A percentile compares a stretch with the other conserved stretches of the same genome.
These are phyloP conservation scores for Euborellia annulipes DNA, from an alignment of 1,140 invertebrate species.

Conservation along the genomic window DNA sequence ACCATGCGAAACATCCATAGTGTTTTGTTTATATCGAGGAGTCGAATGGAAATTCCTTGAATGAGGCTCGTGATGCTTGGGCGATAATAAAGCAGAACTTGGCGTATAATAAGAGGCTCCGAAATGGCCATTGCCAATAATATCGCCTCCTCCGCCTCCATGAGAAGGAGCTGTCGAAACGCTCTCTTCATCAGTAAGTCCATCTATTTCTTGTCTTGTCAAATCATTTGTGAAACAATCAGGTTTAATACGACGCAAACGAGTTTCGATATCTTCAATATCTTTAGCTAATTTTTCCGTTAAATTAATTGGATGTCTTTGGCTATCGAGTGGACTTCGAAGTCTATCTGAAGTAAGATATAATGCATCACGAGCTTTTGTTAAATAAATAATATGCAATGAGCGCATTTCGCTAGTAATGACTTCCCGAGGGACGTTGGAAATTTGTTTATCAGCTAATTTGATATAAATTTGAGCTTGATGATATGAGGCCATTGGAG, in stretches of 20 bases:
- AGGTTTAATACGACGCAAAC: slow-evolving; percentile 39
- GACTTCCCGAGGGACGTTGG: slow-evolving; percentile 30
- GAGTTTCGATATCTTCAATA: slow-evolving; percentile 45
- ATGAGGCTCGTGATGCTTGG: no score
- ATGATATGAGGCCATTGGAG: slow-evolving; percentile 53
- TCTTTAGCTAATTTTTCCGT: slow-evolving; percentile 40
- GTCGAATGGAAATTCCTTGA: no score
- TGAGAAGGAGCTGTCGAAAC: background rate
- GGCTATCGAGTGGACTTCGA: slow-evolving; percentile 38
- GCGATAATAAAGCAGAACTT: no score
- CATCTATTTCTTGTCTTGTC: no score
- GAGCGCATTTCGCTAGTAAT: slow-evolving; percentile 38
- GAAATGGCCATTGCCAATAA: no score
- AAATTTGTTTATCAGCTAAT: slow-evolving; percentile 41
- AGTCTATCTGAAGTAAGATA: slow-evolving; percentile 55
- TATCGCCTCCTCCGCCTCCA: background rate
- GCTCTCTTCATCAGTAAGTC: background rate
- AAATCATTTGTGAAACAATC: slow-evolving; percentile 25
- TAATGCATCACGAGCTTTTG: slow-evolving; percentile 43
- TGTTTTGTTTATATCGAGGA: no score
- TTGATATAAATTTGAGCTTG: slow-evolving; percentile 45
- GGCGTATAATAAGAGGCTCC: no score
- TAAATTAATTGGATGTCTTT: slow-evolving; percentile 42
- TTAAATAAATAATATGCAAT: slow-evolving; percentile 41
- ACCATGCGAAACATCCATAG: no score